Evolutionary conservation across 2,113 vertebrate genomes (phyloP), one percentile per base, ranked within the genome.

Genomic region (Condylura cristata): DNA sequence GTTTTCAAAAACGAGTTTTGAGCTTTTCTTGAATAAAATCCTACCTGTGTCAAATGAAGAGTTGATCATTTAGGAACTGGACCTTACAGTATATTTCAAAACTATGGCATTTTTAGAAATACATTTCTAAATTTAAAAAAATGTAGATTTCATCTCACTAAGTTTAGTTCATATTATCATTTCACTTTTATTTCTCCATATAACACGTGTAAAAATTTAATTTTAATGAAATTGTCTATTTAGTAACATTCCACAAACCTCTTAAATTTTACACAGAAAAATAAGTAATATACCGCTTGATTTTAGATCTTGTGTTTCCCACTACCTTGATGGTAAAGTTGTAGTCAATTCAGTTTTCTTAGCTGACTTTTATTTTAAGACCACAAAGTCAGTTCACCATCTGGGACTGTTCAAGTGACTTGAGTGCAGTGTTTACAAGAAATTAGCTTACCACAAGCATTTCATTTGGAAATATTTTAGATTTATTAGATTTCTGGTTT

Each of bases 401-500:
- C 97, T 98, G 98, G 97, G 87, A 97, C 93, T 98, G 93, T 96
- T 98, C 93, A 95, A 95, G 96, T 93, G 96, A 46, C 70, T 93
- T 81, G 95, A 98, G 66, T 96, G 80, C 87, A 91, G 87, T 97
- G 97, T 98, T 98, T 98, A 97, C 93, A 98, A 98, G 98, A 98
- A 98, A 98, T 98, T 97, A 98, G 96, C 93, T 98, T 98, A 98
- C 98, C 97, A 95, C 95, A 97, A 97, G 95, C 96, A 97, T 98
- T 98, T 98, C 97, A 98, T 98, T 98, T 98, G 97, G 97, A 98
- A 98, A 98, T 98, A 98, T 94, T 98, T 98, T 98, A 93, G 94
- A 97, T 98, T 98, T 98, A 98, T 98, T 98, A 98, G 98, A 97
- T 98, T 98, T 98, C 95, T 98, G 96, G 17, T 98, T 98, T 97